Evolutionary conservation across 1,140 invertebrate species (phyloP), one percentile per base, ranked within the genome.

Genomic region (Pogonomyrmex barbatus): DNA sequence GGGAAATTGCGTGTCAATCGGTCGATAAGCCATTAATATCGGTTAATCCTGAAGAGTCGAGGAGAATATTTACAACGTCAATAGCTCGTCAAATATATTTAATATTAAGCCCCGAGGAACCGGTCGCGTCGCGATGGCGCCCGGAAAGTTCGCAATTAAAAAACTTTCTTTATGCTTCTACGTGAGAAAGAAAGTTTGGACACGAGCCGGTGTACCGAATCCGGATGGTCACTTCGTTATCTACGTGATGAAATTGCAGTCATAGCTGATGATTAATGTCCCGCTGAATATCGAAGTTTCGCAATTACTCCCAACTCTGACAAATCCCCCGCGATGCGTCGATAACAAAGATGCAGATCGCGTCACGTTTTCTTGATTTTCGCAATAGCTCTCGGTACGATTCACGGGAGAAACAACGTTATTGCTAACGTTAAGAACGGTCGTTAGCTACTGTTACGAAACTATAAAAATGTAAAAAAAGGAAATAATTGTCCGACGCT

Each of bases 211-310:
- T 45, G 14, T 81, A 82, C 17, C 79, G 52, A 82, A 82, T 73
- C 56, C 45, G 54, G 54, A 73, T 73, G 68, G 52, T 83, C 79
- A 75, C 79, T 75, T 73, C 45, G 79, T 75, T 83, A 83, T 83
- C 79, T 83, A 39, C 68, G 56, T 75, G 79, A 82, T 73, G 82
- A 87, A 76, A 87, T 85, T 77, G 45, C 50, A 77, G 70, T 68
- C 75, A 39, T 17, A 24, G 50, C 47, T 76, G 36, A 56, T 87
- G 71, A 87, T 87, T 87, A 87, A 87, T 87, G 82, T 68, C 33
- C 42, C 71, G 86, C 67, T 85, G 71, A 87, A 87, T 58, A 75
- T 67, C 50, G 54, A 82, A 87, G 82, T 85, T 87, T 85, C 82
- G 82, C 86, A 85, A 87, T 87, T 87, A 85, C 71, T 87, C 82